Evolutionary conservation across 2,113 vertebrate genomes (phyloP).

Genomic region (Ailuropoda melanoleuca): DNA sequence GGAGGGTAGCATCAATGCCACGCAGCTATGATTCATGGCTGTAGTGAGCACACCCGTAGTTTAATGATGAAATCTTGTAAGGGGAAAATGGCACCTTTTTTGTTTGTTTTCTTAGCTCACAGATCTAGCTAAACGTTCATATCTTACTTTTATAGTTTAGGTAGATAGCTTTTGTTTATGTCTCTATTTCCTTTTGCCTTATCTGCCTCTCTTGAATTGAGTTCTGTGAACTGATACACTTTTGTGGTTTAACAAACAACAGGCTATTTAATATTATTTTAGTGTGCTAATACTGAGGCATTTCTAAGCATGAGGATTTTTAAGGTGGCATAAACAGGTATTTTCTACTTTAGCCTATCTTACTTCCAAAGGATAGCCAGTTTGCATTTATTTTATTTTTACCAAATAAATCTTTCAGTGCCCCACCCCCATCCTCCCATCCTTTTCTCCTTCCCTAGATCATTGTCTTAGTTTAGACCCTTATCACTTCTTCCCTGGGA

Average conservation of each 20-base stretch:
- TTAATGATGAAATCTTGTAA: neutral
- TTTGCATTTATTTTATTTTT: neutral
- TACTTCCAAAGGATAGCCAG: neutral
- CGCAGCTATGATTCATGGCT: neutral
- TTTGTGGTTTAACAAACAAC: neutral
- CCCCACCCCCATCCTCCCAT: neutral
- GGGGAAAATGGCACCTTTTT: neutral
- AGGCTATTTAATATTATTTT: conserved; percentile 3
- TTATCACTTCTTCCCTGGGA: neutral
- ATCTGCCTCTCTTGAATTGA: neutral
- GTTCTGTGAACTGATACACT: neutral
- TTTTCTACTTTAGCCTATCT: conserved; percentile 15
- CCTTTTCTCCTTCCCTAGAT: neutral
- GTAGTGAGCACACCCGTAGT: neutral
- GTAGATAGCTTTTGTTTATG: conserved; percentile 50
- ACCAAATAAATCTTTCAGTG: neutral
- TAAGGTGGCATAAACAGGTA: neutral
- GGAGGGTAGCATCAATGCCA: rapidly evolving
- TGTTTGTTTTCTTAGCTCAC: conserved; percentile 46
- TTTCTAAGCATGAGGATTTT: conserved; percentile 31
- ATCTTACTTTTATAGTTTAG: conserved; percentile 47
- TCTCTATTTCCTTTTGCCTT: conserved; percentile 10
- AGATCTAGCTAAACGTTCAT: neutral
- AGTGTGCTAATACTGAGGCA: neutral
- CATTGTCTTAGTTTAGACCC: neutral